Evolutionary conservation across 2,888 invertebrate genomes (phyloP).

Genomic region (Panorpa germanica): DNA sequence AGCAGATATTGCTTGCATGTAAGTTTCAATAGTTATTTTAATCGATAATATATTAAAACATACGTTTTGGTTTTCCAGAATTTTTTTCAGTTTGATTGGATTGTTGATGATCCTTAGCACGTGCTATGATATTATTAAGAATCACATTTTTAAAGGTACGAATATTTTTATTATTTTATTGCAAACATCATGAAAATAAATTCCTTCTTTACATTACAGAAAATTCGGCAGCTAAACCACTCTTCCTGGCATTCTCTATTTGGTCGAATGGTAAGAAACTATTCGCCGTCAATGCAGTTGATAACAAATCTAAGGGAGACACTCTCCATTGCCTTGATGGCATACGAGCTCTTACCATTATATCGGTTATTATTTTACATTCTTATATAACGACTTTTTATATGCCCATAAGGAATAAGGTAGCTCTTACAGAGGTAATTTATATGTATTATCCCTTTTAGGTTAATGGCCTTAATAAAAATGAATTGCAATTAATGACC

Average conservation of each 20-base stretch:
- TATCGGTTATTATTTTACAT: slow-evolving; percentile 28
- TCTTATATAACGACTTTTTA: slow-evolving; percentile 10
- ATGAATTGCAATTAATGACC: too few relatives aligned
- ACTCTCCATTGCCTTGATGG: slow-evolving; percentile 26
- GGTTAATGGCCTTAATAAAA: too few relatives aligned
- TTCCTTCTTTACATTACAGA: neutral
- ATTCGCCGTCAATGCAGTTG: slow-evolving; percentile 18
- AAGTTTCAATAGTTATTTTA: too few relatives aligned
- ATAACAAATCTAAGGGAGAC: slow-evolving; percentile 21
- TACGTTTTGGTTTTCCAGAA: too few relatives aligned
- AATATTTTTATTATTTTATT: too few relatives aligned
- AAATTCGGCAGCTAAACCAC: slow-evolving; percentile 12
- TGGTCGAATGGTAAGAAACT: slow-evolving; percentile 25
- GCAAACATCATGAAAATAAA: too few relatives aligned
- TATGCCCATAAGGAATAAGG: slow-evolving; percentile 14
- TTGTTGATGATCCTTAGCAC: slow-evolving; percentile 15
- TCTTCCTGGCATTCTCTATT: slow-evolving; percentile 22
- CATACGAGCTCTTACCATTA: slow-evolving; percentile 25
- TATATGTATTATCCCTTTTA: too few relatives aligned
- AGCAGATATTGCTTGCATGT: too few relatives aligned
- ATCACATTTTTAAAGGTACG: too few relatives aligned
- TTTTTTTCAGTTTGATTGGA: slow-evolving; percentile 12
- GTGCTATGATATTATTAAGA: slow-evolving; percentile 13
- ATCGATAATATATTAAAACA: too few relatives aligned
- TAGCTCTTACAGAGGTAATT: slow-evolving; percentile 7